phyloP scores from a whole-genome alignment of 2,888 invertebrate species.

The Acleris holmiana region DNA sequence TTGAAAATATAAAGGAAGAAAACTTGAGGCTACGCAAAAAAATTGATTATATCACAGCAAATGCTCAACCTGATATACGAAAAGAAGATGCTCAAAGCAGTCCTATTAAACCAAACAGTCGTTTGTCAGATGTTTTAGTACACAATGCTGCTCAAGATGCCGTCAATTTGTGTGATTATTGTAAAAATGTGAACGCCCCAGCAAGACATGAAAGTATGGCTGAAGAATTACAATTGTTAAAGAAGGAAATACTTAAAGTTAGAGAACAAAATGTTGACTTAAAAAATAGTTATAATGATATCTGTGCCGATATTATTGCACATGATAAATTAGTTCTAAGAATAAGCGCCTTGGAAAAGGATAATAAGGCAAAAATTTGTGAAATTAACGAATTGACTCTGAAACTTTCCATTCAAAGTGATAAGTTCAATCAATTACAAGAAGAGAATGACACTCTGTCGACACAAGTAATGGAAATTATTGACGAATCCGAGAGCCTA shows the following conservation, averaged over 20 bases:
- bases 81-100: slow-evolving; percentile 51
- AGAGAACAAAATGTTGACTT: slow-evolving; percentile 55
- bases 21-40: slow-evolving; percentile 55
- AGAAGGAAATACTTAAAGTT: slow-evolving; percentile 49
- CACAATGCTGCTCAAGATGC: not conserved
- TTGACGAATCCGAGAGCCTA: slow-evolving; percentile 81
- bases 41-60: slow-evolving; percentile 46
- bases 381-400: slow-evolving; percentile 56
- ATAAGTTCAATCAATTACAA: slow-evolving; percentile 67
- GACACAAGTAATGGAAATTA: slow-evolving; percentile 82
- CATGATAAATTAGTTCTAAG: slow-evolving; percentile 59
- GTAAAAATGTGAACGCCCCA: slow-evolving; percentile 44
- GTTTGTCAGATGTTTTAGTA: slow-evolving; percentile 23
- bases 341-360: slow-evolving; percentile 58
- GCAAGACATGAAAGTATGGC: slow-evolving; percentile 41
- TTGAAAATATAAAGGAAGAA: slow-evolving; percentile 57
- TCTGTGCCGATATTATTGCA: slow-evolving; percentile 59
- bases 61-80: slow-evolving; percentile 35
- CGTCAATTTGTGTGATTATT: slow-evolving; percentile 43
- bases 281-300: slow-evolving; percentile 59
- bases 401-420: slow-evolving; percentile 50
- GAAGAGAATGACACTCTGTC: slow-evolving; percentile 83
- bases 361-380: slow-evolving; percentile 50
- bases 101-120: slow-evolving; percentile 48
- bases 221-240: slow-evolving; percentile 50